Evolutionary conservation across 2,797 vertebrate genomes (phyloP), one percentile per base, ranked within the genome.

Genomic region (Macrochelys suwanniensis): DNA sequence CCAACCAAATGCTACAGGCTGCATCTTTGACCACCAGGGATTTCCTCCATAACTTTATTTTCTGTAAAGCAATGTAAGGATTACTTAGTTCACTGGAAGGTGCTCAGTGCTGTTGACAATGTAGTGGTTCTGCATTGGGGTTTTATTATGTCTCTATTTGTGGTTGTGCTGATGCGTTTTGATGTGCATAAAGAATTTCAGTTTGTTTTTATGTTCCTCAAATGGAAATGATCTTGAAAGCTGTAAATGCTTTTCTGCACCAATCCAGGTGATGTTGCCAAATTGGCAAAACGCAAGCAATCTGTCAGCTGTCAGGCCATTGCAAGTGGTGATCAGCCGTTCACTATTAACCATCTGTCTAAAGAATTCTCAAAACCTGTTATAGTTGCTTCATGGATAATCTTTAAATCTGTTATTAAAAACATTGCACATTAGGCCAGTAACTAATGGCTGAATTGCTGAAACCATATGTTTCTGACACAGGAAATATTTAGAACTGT

Each of bases 301-400:
- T 94, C 89, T 97, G 92, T 97, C 93, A 95, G 94, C 88, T 95
- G 78, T 97, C 91, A 97, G 83, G 84, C 65, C 80, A 5, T 80
- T 89, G 47, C 61, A 78, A 88, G 94, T 89, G 47, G 33, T 92
- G 91, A 95, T 87, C 86, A 94, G 49, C 83, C 93, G 82, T 93
- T 96, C 68, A 80, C 6, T 84, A 65, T 90, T 96, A 94, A 59
- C 85, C 91, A 89, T 96, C 96, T 97, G 81, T 81, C 90, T 78
- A 87, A 90, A 88, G 85, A 65, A 92, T 94, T 94, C 94, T 80
- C 57, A 79, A 54, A 88, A 95, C 74, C 78, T 90, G 47, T 92
- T 94, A 82, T 76, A 59, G 74, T 89, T 0, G 0, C 84, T 94
- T 94, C 25, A 42, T n/a, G n/a, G 45, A 81, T 96, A 77, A 86